These are phyloP conservation scores for Oriolus oriolus DNA, from an alignment of 2,113 vertebrate species.

Conservation along the genomic window DNA sequence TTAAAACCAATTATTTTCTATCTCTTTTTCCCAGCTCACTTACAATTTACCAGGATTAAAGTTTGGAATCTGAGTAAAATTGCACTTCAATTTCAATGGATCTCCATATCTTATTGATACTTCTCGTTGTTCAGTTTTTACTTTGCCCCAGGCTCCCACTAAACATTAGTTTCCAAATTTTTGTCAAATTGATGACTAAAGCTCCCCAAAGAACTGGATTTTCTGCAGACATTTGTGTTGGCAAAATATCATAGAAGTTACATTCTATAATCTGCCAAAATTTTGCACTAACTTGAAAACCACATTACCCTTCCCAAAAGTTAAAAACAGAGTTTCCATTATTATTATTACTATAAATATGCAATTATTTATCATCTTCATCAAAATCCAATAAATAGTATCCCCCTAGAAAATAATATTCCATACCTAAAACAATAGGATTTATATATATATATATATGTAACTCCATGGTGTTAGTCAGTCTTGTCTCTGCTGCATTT, in stretches of 20 bases:
- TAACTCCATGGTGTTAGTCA: not conserved
- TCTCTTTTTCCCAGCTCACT: not conserved
- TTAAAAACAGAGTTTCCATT: not conserved
- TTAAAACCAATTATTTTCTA: not conserved
- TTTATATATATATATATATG: not conserved
- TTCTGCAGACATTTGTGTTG: not conserved
- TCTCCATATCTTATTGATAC: not conserved
- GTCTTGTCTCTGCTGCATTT: not conserved
- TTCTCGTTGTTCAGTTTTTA: not conserved
- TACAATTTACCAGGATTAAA: not conserved
- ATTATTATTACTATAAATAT: not conserved
- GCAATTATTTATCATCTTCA: not conserved
- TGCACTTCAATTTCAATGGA: accelerated
- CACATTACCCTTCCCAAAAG: not conserved
- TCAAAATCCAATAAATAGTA: not conserved
- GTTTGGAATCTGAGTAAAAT: not conserved
- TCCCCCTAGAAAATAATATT: not conserved
- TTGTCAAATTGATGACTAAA: not conserved
- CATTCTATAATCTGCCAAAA: not conserved
- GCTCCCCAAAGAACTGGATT: not conserved
- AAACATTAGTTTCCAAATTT: not conserved
- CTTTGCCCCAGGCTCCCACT: not conserved
- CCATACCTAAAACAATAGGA: not conserved
- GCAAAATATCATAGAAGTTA: not conserved
- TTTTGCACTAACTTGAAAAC: not conserved